Conservation (phyloP, 2,797 vertebrate species). For the Phoebastria nigripes region DNA sequence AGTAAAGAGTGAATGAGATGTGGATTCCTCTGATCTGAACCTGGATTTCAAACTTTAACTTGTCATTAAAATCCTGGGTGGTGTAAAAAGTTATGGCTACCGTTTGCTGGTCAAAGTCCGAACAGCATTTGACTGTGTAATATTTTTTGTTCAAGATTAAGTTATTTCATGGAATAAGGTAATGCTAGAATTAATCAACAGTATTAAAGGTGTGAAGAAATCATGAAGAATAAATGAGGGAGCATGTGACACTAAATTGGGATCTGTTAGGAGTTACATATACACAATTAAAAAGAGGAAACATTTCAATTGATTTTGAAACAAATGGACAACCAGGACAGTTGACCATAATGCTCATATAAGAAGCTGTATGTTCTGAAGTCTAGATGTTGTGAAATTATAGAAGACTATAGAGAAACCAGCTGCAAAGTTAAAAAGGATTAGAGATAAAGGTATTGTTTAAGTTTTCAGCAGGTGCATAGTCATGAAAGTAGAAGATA, state of each 20-base stretch:
- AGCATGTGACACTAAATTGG: accelerated
- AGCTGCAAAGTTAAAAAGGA: not conserved
- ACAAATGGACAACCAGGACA: not conserved
- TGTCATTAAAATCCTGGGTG: not conserved
- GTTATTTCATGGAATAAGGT: not conserved
- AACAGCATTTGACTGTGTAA: not conserved
- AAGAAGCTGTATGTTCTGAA: not conserved
- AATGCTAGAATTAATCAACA: not conserved
- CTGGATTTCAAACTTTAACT: not conserved
- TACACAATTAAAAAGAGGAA: not conserved
- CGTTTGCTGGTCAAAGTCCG: not conserved
- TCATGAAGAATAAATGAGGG: not conserved
- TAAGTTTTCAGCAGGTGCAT: not conserved
- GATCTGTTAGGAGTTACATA: not conserved
- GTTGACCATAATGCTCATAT: not conserved
- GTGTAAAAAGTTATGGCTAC: not conserved
- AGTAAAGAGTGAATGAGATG: constrained; percentile 32
- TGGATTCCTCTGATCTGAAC: constrained; percentile 23
- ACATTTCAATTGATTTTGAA: not conserved
- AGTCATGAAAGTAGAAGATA: not conserved
- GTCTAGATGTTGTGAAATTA: not conserved
- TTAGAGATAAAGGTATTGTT: not conserved
- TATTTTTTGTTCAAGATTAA: not conserved
- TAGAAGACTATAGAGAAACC: not conserved
- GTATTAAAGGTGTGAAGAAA: not conserved